phyloP scores from a whole-genome alignment of 2,113 vertebrate genomes.

The Solenodon paradoxus region DNA sequence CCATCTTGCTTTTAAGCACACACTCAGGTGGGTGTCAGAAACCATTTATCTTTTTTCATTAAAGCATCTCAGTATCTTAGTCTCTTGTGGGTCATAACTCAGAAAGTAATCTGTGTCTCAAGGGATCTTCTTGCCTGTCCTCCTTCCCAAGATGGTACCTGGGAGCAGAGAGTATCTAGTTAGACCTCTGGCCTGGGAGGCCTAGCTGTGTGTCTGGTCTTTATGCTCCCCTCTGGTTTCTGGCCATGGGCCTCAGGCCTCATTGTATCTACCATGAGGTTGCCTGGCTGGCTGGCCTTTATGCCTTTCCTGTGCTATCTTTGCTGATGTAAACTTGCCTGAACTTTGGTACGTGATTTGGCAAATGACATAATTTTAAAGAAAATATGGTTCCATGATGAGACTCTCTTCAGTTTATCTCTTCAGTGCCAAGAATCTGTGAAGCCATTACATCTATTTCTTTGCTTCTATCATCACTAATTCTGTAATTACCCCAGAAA shows the following conservation, averaged over 20 bases:
- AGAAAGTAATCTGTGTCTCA: neutral
- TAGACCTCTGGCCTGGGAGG: accelerated
- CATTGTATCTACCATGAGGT: no score
- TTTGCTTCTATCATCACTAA: neutral
- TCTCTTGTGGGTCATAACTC: neutral
- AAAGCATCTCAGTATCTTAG: neutral
- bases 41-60: neutral
- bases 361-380: neutral
- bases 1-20: neutral
- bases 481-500: neutral
- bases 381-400: neutral
- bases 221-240: neutral
- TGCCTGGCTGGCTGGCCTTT: neutral
- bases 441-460: neutral
- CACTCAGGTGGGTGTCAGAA: neutral
- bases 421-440: neutral
- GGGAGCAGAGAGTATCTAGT: neutral
- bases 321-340: neutral
- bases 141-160: neutral
- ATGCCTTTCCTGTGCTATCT: neutral
- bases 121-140: neutral
- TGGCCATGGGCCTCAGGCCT: neutral
- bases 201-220: neutral
- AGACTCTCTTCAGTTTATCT: neutral
- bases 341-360: neutral